A percentile compares a stretch with the other conserved stretches of the same genome.
Evolutionary conservation across 2,113 vertebrate species (phyloP).

Genomic region (Cyphomyrus discorhynchus): DNA sequence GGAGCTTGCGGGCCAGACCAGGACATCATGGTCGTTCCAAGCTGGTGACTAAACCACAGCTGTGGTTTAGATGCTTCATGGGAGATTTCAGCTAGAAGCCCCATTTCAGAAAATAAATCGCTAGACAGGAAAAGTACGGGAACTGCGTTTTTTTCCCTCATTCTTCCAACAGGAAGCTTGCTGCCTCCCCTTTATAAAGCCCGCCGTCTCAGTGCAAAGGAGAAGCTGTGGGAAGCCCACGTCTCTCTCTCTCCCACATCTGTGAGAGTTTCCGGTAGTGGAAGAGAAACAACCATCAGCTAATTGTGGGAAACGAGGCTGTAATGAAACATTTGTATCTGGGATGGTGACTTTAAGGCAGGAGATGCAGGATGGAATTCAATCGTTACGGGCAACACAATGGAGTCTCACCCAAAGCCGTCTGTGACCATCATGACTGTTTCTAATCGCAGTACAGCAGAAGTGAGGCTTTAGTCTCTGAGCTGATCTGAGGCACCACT

Average conservation of each 20-base stretch:
- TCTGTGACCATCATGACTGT: not conserved
- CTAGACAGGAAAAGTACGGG: not conserved
- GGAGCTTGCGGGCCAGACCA: not conserved
- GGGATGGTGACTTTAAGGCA: conserved; percentile 33
- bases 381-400: not conserved
- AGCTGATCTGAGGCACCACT: not conserved
- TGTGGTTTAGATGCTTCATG: not conserved
- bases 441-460: not conserved
- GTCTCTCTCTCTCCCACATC: conserved; percentile 23
- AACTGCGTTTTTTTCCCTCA: not conserved
- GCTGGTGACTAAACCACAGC: not conserved
- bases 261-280: conserved; percentile 28
- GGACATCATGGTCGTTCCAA: not conserved
- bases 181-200: not conserved
- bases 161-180: not conserved
- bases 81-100: not conserved
- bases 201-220: not conserved
- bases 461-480: not conserved
- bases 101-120: not conserved
- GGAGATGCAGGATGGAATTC: not conserved
- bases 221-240: not conserved
- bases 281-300: conserved; percentile 49
- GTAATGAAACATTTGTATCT: conserved; percentile 54
- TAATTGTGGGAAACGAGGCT: conserved; percentile 57
- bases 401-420: not conserved